Base-by-base conservation (phyloP, 2,113 vertebrate species). In the Leptodactylus fuscus region DNA sequence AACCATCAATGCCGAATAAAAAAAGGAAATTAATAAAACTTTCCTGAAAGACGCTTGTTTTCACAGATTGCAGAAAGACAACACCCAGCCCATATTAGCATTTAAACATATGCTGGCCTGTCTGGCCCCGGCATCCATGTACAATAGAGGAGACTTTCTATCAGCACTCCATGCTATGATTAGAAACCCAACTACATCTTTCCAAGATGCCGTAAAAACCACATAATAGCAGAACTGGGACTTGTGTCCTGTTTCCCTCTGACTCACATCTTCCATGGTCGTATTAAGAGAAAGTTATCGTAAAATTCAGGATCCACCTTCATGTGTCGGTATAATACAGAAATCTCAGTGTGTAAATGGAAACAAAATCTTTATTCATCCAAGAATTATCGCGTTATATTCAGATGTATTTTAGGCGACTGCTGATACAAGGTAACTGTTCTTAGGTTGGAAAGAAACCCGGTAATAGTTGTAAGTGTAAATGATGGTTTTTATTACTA, bases 51-150 rank as follows among this genome's bases (percentile, higher is more conserved):
- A 24, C 5, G 34, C 53, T 41, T 79, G 76, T 79, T 79, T 79
- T 79, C 76, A 38, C 53, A 58, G 76, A 79, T 78, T 74, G 51
- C 51, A 79, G 46, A 4, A 4, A 38, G 51, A 79, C 76, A 41
- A 27, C 76, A 38, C 53, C 76, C 51, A 60, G 36, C 36, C 32
- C 53, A 22, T 22, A 44, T 46, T 81, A 11, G 58, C 55, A 48
- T 55, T 78, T 29, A 13, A 27, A 62, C 85, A 89, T 91, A 71
- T 74, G 71, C 27, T 29, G 32, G 7, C 36, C 49, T 78, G 29
- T 77, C 41, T 41, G 11, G 76, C 20, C 32, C 3, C 15, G 51
- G 5, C 18, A 1, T n/a, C 4, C 16, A 36, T 78, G 51, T 12
- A 58, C 49, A 55, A 58, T n/a, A 38, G 20, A 78, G 20, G 22